phyloP scores from a whole-genome alignment of 1,140 invertebrate genomes.

The Sinella curviseta region DNA sequence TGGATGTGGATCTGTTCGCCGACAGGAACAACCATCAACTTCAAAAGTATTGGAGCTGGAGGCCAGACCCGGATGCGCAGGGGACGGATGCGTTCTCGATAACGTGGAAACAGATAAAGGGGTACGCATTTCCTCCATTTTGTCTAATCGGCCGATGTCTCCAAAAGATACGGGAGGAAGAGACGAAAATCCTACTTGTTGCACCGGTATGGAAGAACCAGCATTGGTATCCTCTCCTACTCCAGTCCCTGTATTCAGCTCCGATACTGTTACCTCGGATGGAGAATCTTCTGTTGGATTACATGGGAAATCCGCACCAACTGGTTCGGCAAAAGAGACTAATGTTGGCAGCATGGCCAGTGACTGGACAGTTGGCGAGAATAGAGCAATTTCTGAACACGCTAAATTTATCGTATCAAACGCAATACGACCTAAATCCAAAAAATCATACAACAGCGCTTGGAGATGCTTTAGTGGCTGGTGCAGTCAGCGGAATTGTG shows the following conservation, averaged over 20 bases:
- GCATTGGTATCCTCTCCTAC: slow-evolving; percentile 22
- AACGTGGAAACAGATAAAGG: neutral
- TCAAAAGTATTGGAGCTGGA: slow-evolving; percentile 4
- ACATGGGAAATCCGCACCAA: neutral
- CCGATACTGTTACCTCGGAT: neutral
- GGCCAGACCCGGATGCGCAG: slow-evolving; percentile 23
- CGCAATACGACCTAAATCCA: neutral
- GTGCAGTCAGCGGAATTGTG: neutral
- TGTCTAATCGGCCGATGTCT: slow-evolving; percentile 12
- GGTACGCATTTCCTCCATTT: slow-evolving; percentile 38
- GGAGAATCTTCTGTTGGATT: neutral
- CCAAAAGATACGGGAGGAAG: slow-evolving; percentile 6
- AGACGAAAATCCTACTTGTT: slow-evolving; percentile 1
- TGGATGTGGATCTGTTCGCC: slow-evolving; percentile 36
- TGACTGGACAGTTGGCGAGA: neutral
- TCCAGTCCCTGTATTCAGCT: neutral
- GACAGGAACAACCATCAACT: slow-evolving; percentile 20
- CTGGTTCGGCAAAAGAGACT: neutral
- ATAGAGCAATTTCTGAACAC: neutral
- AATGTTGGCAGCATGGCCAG: neutral
- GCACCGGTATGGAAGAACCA: slow-evolving; percentile 27
- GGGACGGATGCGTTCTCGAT: slow-evolving; percentile 20
- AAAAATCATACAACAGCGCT: slow-evolving; percentile 5
- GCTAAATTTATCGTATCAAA: neutral
- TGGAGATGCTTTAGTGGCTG: slow-evolving; percentile 19